A percentile compares a stretch with the other conserved stretches of the same genome.
phyloP scores from a whole-genome alignment of 2,888 invertebrate genomes.

The Morpho helenor region DNA sequence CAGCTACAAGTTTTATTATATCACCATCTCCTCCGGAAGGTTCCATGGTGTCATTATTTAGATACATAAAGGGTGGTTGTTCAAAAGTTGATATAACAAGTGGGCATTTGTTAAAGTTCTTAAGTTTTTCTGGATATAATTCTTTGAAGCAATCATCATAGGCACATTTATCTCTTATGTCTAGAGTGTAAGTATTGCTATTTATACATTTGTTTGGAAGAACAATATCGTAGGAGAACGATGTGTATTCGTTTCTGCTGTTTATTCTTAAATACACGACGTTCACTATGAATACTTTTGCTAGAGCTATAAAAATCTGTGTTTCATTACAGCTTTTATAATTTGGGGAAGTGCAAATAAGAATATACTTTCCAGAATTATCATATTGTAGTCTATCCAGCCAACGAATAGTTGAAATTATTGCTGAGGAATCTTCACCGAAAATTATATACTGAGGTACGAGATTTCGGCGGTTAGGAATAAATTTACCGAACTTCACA shows the following conservation, averaged over 20 bases:
- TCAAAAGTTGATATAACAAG: slow-evolving; percentile 47
- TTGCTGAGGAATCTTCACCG: slow-evolving; percentile 37
- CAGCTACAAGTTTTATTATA: slow-evolving; percentile 40
- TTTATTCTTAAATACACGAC: slow-evolving; percentile 39
- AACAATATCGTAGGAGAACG: slow-evolving; percentile 39
- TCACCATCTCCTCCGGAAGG: slow-evolving; percentile 49
- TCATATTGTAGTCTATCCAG: slow-evolving; percentile 38
- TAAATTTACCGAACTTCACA: slow-evolving; percentile 38
- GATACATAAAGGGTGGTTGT: slow-evolving; percentile 52
- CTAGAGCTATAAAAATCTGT: slow-evolving; percentile 38
- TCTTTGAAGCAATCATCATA: slow-evolving; percentile 37
- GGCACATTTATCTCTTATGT: slow-evolving; percentile 33
- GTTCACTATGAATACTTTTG: slow-evolving; percentile 37
- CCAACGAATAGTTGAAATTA: slow-evolving; percentile 39
- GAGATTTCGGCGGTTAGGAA: slow-evolving; percentile 26
- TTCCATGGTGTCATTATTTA: slow-evolving; percentile 36
- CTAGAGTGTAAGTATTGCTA: slow-evolving; percentile 33
- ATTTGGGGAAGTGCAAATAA: slow-evolving; percentile 39
- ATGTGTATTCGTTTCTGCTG: slow-evolving; percentile 26
- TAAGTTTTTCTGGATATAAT: slow-evolving; percentile 40
- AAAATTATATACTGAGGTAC: slow-evolving; percentile 47
- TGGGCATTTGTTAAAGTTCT: slow-evolving; percentile 42
- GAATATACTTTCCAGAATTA: slow-evolving; percentile 43
- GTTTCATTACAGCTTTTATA: slow-evolving; percentile 39
- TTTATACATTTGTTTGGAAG: slow-evolving; percentile 40